These are phyloP conservation scores for Scaptomyza tumidula DNA, from an alignment of 2,888 invertebrate genomes.

Conservation along the genomic window DNA sequence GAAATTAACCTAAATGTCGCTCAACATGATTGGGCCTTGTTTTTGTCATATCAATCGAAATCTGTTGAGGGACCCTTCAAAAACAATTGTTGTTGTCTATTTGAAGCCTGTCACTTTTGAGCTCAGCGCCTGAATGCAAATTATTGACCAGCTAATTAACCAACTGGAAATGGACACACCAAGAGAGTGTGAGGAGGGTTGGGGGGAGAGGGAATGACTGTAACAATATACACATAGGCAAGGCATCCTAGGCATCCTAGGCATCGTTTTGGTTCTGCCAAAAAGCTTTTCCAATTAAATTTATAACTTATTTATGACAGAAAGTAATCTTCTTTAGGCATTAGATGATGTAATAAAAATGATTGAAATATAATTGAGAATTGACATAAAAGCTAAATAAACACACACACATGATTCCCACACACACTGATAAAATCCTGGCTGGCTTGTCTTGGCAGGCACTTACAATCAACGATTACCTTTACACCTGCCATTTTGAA, in stretches of 20 bases:
- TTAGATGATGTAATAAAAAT: slow-evolving; percentile 77
- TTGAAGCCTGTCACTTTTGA: slow-evolving; percentile 54
- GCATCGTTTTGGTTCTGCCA: not conserved
- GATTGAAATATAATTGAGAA: slow-evolving; percentile 81
- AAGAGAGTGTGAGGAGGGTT: slow-evolving; percentile 7
- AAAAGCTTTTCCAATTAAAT: slow-evolving; percentile 77
- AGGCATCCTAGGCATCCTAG: not conserved
- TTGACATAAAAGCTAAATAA: slow-evolving; percentile 74
- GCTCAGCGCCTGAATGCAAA: slow-evolving; percentile 53
- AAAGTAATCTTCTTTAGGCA: slow-evolving; percentile 76
- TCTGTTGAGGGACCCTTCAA: slow-evolving; percentile 59
- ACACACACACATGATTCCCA: slow-evolving; percentile 13
- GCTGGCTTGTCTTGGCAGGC: slow-evolving; percentile 61
- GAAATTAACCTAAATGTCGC: slow-evolving; percentile 68
- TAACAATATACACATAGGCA: slow-evolving; percentile 10
- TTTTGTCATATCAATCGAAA: slow-evolving; percentile 70
- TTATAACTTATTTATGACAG: slow-evolving; percentile 69
- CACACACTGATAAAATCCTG: slow-evolving; percentile 62
- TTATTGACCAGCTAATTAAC: slow-evolving; percentile 77
- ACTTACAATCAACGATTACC: slow-evolving; percentile 80
- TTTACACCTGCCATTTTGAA: slow-evolving; percentile 79
- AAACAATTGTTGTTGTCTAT: slow-evolving; percentile 47
- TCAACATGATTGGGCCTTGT: slow-evolving; percentile 71
- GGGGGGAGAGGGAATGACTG: not conserved
- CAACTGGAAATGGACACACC: slow-evolving; percentile 37